Evolutionary conservation across 2,888 invertebrate genomes (phyloP).

Genomic region (Nephrotoma flavescens): DNA sequence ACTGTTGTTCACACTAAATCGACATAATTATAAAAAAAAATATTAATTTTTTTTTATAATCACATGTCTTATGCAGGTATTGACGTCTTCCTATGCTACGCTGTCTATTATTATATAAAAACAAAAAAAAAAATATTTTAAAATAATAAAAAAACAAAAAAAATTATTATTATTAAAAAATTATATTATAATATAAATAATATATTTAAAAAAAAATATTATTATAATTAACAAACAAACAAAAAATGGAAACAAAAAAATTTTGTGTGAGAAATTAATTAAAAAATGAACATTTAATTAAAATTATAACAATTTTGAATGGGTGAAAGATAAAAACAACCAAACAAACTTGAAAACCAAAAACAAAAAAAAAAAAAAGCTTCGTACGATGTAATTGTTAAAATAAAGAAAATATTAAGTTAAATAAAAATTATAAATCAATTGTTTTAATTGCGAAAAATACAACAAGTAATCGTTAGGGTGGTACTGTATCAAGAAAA

Average conservation of each 20-base stretch:
- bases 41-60: constrained; percentile 10
- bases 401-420: background rate
- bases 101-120: constrained; percentile 29
- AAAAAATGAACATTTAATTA: background rate
- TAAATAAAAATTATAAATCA: background rate
- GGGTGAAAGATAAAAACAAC: background rate
- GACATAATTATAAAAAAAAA: constrained; percentile 22
- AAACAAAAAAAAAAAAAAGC: background rate
- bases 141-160: background rate
- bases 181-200: constrained; percentile 9
- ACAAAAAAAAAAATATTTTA: background rate
- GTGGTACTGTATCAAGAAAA: no score
- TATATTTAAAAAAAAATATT: background rate
- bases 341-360: background rate
- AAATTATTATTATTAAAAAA: constrained; percentile 12
- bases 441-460: no score
- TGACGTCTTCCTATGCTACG: constrained; percentile 37
- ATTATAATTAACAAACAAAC: constrained; percentile 6
- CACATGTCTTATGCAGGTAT: constrained; percentile 35
- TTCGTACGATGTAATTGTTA: constrained; percentile 2
- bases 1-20: constrained; percentile 34
- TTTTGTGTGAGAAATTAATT: background rate
- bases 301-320: background rate
- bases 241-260: constrained; percentile 5
- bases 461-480: no score